Conservation (phyloP, 2,113 vertebrate species). For the Piliocolobus tephrosceles region DNA sequence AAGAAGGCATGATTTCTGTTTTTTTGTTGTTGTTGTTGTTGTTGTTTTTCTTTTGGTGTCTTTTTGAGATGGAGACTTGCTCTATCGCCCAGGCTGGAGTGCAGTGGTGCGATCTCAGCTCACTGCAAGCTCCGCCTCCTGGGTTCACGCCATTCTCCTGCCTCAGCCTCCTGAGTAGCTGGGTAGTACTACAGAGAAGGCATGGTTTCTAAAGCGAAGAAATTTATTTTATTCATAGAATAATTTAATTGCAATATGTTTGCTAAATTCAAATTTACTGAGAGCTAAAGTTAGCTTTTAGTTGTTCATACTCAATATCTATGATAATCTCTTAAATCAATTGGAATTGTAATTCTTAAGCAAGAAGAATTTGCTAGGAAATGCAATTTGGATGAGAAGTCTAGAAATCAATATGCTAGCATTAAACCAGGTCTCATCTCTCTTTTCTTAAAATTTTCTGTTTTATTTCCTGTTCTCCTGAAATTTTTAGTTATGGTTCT, state of each 20-base stretch:
- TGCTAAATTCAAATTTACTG: slow-evolving; percentile 1
- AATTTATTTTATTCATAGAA: not conserved
- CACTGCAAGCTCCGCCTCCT: too few relatives aligned
- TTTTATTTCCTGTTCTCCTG: slow-evolving; percentile 2
- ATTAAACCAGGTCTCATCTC: not conserved
- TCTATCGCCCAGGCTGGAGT: too few relatives aligned
- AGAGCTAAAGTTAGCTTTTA: not conserved
- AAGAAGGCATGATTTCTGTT: not conserved
- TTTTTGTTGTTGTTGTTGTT: too few relatives aligned
- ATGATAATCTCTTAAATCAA: not conserved
- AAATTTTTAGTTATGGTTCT: not conserved
- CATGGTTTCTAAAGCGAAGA: not conserved
- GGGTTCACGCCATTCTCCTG: too few relatives aligned
- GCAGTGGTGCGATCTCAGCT: too few relatives aligned
- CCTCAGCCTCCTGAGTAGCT: too few relatives aligned
- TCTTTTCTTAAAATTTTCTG: slow-evolving; percentile 7
- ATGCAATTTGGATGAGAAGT: not conserved
- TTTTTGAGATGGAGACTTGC: too few relatives aligned
- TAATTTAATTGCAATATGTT: not conserved
- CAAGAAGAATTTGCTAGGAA: slow-evolving; percentile 11
- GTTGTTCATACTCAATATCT: not conserved
- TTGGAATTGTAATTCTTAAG: slow-evolving; percentile 29
- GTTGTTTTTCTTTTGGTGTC: too few relatives aligned
- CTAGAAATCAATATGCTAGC: slow-evolving; percentile 40
- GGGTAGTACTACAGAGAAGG: not conserved